Evolutionary conservation across 2,888 invertebrate genomes (phyloP).

Genomic region (Enchytraeus crypticus): DNA sequence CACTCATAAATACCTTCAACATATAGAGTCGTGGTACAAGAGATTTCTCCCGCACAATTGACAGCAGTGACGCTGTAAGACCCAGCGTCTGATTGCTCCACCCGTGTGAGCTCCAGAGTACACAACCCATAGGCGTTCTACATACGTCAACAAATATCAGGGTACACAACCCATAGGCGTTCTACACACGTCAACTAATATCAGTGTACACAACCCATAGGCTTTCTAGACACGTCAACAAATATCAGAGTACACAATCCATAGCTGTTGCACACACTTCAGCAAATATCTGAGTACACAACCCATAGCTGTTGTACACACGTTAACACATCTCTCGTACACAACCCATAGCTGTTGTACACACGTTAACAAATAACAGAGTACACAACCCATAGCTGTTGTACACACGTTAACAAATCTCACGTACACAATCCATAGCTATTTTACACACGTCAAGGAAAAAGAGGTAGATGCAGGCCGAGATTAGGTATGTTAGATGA

Average conservation of each 20-base stretch:
- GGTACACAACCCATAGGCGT: constrained; percentile 24
- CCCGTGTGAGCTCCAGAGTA: constrained; percentile 21
- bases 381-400: too few relatives aligned
- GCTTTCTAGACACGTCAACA: constrained; percentile 17
- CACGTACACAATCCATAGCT: too few relatives aligned
- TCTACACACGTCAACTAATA: constrained; percentile 13
- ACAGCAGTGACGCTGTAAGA: constrained; percentile 20
- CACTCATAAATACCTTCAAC: constrained; percentile 22
- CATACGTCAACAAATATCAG: constrained; percentile 3
- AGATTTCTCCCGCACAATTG: constrained; percentile 22
- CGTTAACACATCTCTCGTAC: too few relatives aligned
- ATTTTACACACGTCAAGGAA: too few relatives aligned
- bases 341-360: too few relatives aligned
- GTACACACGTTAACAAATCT: too few relatives aligned
- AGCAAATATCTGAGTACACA: too few relatives aligned
- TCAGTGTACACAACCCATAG: constrained; percentile 24
- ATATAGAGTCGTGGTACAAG: constrained; percentile 23
- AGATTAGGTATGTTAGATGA: too few relatives aligned
- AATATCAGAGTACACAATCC: constrained; percentile 23
- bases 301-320: too few relatives aligned
- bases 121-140: constrained; percentile 26
- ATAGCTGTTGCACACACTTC: constrained; percentile 20
- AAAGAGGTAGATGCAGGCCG: too few relatives aligned
- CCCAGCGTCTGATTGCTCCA: constrained; percentile 18
- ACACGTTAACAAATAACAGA: too few relatives aligned